A percentile compares a stretch with the other conserved stretches of the same genome.
Evolutionary conservation across 2,113 vertebrate species (phyloP).

Genomic region (Solenodon paradoxus): DNA sequence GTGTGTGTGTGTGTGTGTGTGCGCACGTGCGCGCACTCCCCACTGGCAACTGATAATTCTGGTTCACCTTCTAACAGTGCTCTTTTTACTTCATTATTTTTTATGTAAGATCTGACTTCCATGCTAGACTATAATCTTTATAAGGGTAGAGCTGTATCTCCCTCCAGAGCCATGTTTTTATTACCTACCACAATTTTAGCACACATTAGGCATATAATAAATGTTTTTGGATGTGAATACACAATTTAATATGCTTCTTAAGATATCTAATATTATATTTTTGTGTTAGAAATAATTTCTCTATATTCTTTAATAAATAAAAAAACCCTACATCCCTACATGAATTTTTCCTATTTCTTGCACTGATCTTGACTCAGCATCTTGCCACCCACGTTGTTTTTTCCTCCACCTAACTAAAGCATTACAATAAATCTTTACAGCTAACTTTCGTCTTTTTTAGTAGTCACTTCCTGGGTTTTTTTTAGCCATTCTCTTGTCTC

Average conservation of each 20-base stretch:
- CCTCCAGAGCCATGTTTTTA: too few relatives aligned
- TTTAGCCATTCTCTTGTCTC: not conserved
- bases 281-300: not conserved
- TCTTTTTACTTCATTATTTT: not conserved
- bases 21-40: not conserved
- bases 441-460: not conserved
- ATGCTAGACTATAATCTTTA: not conserved
- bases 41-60: not conserved
- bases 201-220: not conserved
- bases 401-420: not conserved
- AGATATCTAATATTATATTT: not conserved
- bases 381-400: not conserved
- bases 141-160: not conserved
- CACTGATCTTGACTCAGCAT: not conserved
- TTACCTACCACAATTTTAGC: not conserved
- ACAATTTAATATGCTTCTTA: not conserved
- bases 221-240: not conserved
- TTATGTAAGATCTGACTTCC: not conserved
- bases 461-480: not conserved
- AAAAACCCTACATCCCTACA: not conserved
- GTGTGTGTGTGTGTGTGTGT: not conserved
- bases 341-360: not conserved
- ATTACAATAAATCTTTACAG: not conserved
- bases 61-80: not conserved
- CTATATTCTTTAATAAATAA: not conserved